A percentile compares a stretch with the other conserved stretches of the same genome.
Evolutionary conservation across 2,113 vertebrate genomes (phyloP).

Genomic region (Python bivittatus): DNA sequence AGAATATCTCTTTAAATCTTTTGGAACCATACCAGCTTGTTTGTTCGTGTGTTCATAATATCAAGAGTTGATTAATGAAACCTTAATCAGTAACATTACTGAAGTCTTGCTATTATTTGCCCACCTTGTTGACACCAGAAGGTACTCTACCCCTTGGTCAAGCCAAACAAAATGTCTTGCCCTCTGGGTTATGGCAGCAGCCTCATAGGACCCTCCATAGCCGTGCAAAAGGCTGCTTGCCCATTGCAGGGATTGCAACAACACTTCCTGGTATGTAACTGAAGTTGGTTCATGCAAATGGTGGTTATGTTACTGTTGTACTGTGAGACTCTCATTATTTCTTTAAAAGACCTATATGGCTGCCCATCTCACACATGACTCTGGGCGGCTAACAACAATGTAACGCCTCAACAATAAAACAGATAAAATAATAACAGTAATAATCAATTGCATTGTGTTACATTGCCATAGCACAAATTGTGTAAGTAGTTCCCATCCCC

Average conservation of each 20-base stretch:
- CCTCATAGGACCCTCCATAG: background rate
- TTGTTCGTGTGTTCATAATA: too few relatives aligned
- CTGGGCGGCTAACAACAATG: background rate
- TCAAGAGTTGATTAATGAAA: fast-evolving
- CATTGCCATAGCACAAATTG: background rate
- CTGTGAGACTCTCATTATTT: background rate
- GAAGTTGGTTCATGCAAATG: background rate
- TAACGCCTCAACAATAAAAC: background rate
- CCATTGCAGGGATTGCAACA: background rate
- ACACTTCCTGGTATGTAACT: background rate
- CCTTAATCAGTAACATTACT: background rate
- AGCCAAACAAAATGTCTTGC: background rate
- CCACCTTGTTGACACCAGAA: background rate
- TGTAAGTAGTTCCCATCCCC: background rate
- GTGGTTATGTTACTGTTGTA: background rate
- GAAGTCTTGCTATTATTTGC: background rate
- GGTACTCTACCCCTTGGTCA: background rate
- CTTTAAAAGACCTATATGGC: background rate
- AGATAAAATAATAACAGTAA: background rate
- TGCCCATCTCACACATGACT: background rate
- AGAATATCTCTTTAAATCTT: background rate
- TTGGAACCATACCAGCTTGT: background rate
- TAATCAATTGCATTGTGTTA: background rate
- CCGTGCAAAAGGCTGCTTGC: background rate
- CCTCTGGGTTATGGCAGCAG: background rate